A percentile compares a stretch with the other conserved stretches of the same genome.
Evolutionary conservation across 2,888 invertebrate genomes (phyloP).

Genomic region (Unio pictorum): DNA sequence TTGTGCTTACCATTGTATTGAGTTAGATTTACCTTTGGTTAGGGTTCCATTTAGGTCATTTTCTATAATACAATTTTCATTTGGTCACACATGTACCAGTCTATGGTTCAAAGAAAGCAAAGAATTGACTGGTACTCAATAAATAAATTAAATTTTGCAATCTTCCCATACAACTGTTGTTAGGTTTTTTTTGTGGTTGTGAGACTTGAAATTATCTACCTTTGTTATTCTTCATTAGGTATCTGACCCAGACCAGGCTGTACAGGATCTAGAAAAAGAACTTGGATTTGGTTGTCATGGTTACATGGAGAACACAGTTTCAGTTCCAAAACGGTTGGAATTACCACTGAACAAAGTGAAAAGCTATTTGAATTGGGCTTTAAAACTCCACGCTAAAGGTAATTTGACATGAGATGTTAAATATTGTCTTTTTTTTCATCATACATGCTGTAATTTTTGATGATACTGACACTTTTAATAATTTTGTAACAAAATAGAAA

Average conservation of each 20-base stretch:
- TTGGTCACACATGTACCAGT: too few species aligned
- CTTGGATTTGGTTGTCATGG: slow-evolving; percentile 53
- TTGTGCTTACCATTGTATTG: too few species aligned
- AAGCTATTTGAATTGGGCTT: slow-evolving; percentile 52
- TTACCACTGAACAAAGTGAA: slow-evolving; percentile 54
- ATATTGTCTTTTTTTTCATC: too few species aligned
- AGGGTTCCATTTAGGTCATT: too few species aligned
- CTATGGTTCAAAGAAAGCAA: not conserved
- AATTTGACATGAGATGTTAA: not conserved
- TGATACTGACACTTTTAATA: too few species aligned
- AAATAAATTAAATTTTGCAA: not conserved
- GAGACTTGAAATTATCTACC: not conserved
- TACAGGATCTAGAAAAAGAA: slow-evolving; percentile 56
- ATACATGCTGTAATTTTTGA: too few species aligned
- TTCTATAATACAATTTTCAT: too few species aligned
- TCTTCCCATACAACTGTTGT: too few species aligned
- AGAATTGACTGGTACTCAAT: not conserved
- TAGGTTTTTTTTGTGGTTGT: not conserved
- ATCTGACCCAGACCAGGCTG: slow-evolving; percentile 48
- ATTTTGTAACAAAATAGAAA: too few species aligned
- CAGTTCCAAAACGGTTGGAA: slow-evolving; percentile 58
- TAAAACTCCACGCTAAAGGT: slow-evolving; percentile 60
- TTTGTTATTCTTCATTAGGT: slow-evolving; percentile 38
- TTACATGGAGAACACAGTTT: slow-evolving; percentile 55
- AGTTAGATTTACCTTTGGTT: too few species aligned